Base-by-base conservation (phyloP, 2,888 invertebrate genomes). In the Colletes collaris region DNA sequence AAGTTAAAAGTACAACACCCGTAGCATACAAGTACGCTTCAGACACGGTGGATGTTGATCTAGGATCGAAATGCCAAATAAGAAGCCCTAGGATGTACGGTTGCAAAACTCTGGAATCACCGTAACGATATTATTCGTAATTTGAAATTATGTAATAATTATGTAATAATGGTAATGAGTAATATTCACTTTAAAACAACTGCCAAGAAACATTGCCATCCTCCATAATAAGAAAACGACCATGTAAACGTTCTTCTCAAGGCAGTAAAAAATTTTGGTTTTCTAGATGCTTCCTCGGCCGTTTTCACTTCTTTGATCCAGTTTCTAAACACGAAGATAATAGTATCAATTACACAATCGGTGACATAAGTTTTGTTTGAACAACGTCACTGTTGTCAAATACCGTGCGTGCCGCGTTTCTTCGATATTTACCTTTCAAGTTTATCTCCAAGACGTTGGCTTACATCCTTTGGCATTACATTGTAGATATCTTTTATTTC, bases 11-110 rank as follows among this genome's bases (percentile, higher is more conserved):
- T 85, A 96, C 95, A 88, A 97, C 94, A 8, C 93, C 93, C 50
- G 94, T 94, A 60, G 96, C 96, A 89, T 96, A 95, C 68, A 95
- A 91, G 92, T 96, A 97, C 0, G 97, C 97, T 78, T 95, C 93
- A 72, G 93, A 92, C 55, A 93, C 92, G 0, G 92, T 92, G 77
- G 94, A 94, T 8, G 92, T 83, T 80, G 94, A 94, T 40, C 94
- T 93, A 13, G 94, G 94, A 83, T 95, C 94, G 90, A 96, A 96
- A 89, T 95, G 95, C 88, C 93, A 94, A 84, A 96, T 96, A 79
- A 96, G 94, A 88, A 95, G 93, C 7, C 95, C 95, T 90, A 96
- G 89, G 8, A 94, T 93, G 78, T 94, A 94, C 0, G 96, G 96
- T 87, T 95, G 94, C 56, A 95, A 85, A 70, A 96, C 94, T 94